These are phyloP conservation scores for Caenorhabditis panamensis DNA, from an alignment of 2,888 invertebrate genomes.

Conservation along the genomic window DNA sequence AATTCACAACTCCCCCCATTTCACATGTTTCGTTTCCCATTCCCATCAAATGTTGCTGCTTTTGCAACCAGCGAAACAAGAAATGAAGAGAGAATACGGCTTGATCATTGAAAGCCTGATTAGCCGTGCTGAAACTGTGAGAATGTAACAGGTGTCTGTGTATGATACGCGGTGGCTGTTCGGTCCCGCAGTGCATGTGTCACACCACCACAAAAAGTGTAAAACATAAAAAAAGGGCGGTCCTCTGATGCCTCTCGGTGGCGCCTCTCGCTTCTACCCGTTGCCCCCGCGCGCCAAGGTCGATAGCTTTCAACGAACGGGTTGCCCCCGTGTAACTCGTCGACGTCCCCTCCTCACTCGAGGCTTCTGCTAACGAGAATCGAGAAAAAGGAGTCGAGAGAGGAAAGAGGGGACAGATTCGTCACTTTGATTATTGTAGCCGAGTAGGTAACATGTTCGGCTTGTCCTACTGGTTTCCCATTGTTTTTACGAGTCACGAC, in stretches of 20 bases:
- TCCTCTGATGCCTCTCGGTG: background rate
- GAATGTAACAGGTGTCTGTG: constrained; percentile 29
- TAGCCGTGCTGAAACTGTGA: constrained; percentile 38
- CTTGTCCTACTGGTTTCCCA: constrained; percentile 9
- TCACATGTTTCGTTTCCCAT: constrained; percentile 4
- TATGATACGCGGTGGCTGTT: constrained; percentile 21
- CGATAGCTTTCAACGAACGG: constrained; percentile 30
- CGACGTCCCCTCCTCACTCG: constrained; percentile 6
- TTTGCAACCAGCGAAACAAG: constrained; percentile 10
- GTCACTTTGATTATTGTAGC: constrained; percentile 19
- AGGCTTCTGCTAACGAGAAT: constrained; percentile 17
- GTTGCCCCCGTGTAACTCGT: constrained; percentile 21
- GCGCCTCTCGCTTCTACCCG: background rate
- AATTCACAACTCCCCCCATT: background rate
- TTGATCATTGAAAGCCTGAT: constrained; percentile 8
- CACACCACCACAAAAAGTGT: constrained; percentile 11
- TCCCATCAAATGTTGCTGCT: background rate
- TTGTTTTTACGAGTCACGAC: constrained; percentile 16
- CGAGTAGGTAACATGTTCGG: constrained; percentile 19
- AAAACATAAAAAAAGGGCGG: constrained; percentile 14
- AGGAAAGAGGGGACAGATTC: background rate
- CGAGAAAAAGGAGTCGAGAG: constrained; percentile 12
- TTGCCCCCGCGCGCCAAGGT: constrained; percentile 14
- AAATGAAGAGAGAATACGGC: constrained; percentile 22
- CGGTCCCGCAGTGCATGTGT: constrained; percentile 1